A percentile compares a stretch with the other conserved stretches of the same genome.
Conservation (phyloP, 2,113 vertebrate genomes). For the Bucco capensis region DNA sequence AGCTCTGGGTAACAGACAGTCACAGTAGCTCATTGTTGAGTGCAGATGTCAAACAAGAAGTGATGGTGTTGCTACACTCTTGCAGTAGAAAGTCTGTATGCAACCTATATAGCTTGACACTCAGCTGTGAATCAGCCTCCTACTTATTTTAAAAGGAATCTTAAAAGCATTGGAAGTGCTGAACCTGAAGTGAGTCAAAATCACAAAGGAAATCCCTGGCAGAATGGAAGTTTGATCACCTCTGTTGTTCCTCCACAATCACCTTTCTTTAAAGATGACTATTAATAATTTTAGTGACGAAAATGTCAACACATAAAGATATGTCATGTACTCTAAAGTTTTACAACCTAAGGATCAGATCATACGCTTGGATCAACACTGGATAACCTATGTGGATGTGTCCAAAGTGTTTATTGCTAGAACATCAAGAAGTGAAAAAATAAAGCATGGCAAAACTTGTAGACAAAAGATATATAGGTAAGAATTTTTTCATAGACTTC, state of each 20-base stretch:
- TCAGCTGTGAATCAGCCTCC: not conserved
- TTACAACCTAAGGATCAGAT: not conserved
- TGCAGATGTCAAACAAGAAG: not conserved
- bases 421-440: not conserved
- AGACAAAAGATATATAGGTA: not conserved
- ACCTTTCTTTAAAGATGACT: not conserved
- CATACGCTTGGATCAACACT: not conserved
- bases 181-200: not conserved
- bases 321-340: not conserved
- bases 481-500: not conserved
- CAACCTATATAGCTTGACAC: not conserved
- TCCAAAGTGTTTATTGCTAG: not conserved
- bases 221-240: not conserved
- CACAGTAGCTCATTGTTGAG: not conserved
- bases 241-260: no score
- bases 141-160: not conserved
- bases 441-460: not conserved
- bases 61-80: fast-evolving
- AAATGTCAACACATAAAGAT: not conserved
- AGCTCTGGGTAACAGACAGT: not conserved
- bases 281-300: not conserved
- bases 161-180: not conserved
- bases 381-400: no score
- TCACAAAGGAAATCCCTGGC: not conserved
- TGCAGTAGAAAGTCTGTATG: not conserved